Conservation (phyloP, 2,797 vertebrate species). For the Syndactyla subalaris region DNA sequence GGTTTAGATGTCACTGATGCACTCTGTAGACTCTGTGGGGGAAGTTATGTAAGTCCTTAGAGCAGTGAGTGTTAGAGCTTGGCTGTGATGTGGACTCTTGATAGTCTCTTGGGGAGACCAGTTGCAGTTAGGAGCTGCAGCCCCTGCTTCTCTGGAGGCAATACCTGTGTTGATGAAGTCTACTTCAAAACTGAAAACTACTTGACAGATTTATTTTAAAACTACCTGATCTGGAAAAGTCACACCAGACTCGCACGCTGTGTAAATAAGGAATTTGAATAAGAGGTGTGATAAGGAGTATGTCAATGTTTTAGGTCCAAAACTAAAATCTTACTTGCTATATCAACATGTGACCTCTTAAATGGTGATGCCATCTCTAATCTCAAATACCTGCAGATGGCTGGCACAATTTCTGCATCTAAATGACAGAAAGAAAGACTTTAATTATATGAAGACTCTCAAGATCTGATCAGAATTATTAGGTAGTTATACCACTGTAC, state of each 20-base stretch:
- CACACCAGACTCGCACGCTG: accelerated
- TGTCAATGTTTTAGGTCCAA: background rate
- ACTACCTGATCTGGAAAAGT: background rate
- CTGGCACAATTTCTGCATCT: background rate
- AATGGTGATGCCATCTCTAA: background rate
- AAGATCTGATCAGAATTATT: background rate
- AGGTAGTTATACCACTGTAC: background rate
- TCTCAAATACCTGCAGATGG: background rate
- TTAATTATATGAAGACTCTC: background rate
- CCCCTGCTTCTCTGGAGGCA: background rate
- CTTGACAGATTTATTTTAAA: background rate
- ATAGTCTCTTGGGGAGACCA: background rate
- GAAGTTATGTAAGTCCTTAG: background rate
- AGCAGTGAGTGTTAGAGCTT: background rate
- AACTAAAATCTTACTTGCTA: background rate
- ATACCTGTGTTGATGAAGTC: background rate
- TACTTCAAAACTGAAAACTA: background rate
- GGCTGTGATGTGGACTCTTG: background rate
- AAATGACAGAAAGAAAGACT: background rate
- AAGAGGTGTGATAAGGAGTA: background rate
- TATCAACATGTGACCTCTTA: background rate
- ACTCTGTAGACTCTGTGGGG: background rate
- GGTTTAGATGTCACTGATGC: background rate
- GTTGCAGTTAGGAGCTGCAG: background rate
- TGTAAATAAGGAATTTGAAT: background rate